A percentile compares a stretch with the other conserved stretches of the same genome.
Conservation (phyloP, 2,888 invertebrate species). For the Dascillus cervinus region DNA sequence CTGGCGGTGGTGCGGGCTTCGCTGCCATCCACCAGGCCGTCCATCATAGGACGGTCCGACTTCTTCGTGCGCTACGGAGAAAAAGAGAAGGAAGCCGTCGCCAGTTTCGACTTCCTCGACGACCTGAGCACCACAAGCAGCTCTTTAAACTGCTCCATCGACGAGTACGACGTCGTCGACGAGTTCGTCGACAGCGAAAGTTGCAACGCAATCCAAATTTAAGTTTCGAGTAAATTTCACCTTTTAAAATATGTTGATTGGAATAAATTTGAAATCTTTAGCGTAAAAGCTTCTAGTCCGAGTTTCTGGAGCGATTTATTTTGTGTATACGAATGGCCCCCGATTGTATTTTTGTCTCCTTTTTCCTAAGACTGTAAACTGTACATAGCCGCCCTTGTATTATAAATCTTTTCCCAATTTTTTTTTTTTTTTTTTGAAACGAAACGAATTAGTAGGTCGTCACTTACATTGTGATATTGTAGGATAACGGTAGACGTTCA, state of each 20-base stretch:
- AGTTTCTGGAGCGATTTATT: constrained; percentile 11
- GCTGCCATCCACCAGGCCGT: constrained; percentile 50
- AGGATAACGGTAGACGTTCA: no score
- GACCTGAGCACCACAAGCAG: constrained; percentile 44
- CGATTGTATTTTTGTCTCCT: no score
- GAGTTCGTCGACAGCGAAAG: no score
- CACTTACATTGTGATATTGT: constrained; percentile 25
- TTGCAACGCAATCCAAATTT: constrained; percentile 7
- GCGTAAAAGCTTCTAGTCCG: constrained; percentile 7
- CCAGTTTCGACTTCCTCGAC: constrained; percentile 74
- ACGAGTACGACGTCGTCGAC: constrained; percentile 22
- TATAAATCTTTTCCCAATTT: no score
- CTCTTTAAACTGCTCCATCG: constrained; percentile 29
- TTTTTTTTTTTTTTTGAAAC: constrained; percentile 19
- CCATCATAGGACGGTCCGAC: constrained; percentile 68
- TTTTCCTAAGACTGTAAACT: no score
- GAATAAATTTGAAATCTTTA: neutral
- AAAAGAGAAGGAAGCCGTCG: constrained; percentile 68
- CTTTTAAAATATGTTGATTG: constrained; percentile 1
- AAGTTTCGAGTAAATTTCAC: constrained; percentile 4
- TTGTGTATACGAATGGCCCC: constrained; percentile 12
- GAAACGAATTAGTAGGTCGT: constrained; percentile 26
- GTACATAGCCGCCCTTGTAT: no score
- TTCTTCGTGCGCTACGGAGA: constrained; percentile 73
- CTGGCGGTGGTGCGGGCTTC: constrained; percentile 49